These are phyloP conservation scores for Guaruba guarouba DNA, from an alignment of 2,113 vertebrate species.

Conservation along the genomic window DNA sequence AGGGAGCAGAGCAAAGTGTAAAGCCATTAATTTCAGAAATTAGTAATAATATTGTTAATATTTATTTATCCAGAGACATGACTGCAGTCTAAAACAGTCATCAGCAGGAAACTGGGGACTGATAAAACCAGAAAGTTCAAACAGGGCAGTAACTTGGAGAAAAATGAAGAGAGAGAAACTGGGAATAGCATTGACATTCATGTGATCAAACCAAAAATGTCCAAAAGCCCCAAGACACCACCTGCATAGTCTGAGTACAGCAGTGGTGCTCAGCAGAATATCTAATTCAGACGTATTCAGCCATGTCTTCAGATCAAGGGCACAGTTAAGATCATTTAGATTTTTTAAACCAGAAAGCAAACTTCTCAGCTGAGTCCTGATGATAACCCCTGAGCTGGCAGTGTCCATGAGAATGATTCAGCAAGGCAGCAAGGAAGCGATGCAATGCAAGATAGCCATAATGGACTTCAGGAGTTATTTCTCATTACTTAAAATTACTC, in stretches of 20 bases:
- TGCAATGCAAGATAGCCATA: neutral
- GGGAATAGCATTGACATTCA: fast-evolving
- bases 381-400: neutral
- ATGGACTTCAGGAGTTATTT: neutral
- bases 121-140: neutral
- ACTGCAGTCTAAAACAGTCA: neutral
- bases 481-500: neutral
- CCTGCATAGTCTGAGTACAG: neutral
- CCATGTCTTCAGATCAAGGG: neutral
- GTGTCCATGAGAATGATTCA: neutral
- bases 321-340: neutral
- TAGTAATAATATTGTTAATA: neutral
- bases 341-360: neutral
- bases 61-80: neutral
- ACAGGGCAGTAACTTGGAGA: neutral
- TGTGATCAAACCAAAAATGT: neutral
- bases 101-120: neutral
- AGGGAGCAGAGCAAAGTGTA: neutral
- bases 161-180: neutral
- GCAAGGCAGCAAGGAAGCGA: neutral
- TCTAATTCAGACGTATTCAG: neutral
- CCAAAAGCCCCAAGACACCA: neutral
- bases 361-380: neutral
- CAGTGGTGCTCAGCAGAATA: neutral
- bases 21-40: neutral